Conservation (phyloP, 1,140 invertebrate species). For the Drosophila orena region DNA sequence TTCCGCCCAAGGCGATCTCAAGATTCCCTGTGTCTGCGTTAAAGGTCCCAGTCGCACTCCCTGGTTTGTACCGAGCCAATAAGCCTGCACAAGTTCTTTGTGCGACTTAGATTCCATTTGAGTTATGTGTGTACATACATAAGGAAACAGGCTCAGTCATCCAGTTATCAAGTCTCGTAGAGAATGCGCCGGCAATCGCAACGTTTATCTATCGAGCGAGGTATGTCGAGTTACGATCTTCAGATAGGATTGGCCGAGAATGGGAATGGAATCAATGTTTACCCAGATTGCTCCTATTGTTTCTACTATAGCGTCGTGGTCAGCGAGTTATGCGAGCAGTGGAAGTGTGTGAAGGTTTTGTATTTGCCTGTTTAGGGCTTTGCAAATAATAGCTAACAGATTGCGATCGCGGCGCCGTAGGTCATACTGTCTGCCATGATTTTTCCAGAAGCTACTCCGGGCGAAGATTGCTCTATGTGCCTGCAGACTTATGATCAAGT, state of each 20-base stretch:
- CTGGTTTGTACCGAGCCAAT: no score
- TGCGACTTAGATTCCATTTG: no score
- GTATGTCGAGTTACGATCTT: constrained; percentile 32
- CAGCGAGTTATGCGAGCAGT: constrained; percentile 21
- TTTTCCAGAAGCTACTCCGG: constrained; percentile 11
- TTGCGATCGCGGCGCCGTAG: constrained; percentile 20
- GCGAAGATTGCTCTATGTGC: not conserved
- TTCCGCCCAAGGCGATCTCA: constrained; percentile 16
- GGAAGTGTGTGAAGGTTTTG: constrained; percentile 45
- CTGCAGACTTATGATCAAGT: no score
- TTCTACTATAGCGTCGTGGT: constrained; percentile 5
- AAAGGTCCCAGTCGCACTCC: not conserved
- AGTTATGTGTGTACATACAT: not conserved
- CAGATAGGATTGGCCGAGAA: constrained; percentile 25
- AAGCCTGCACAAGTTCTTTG: no score
- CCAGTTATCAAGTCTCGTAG: not conserved
- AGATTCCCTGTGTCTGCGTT: constrained; percentile 1
- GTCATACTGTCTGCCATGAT: constrained; percentile 18
- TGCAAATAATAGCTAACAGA: constrained; percentile 11
- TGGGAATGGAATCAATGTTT: constrained; percentile 25
- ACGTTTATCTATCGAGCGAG: constrained; percentile 29
- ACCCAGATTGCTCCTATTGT: constrained; percentile 35
- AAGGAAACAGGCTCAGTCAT: not conserved
- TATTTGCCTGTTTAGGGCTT: constrained; percentile 39
- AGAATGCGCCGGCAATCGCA: not conserved